Evolutionary conservation across 2,113 vertebrate genomes (phyloP), one percentile per base, ranked within the genome.

Genomic region (Rousettus leschenaultii): DNA sequence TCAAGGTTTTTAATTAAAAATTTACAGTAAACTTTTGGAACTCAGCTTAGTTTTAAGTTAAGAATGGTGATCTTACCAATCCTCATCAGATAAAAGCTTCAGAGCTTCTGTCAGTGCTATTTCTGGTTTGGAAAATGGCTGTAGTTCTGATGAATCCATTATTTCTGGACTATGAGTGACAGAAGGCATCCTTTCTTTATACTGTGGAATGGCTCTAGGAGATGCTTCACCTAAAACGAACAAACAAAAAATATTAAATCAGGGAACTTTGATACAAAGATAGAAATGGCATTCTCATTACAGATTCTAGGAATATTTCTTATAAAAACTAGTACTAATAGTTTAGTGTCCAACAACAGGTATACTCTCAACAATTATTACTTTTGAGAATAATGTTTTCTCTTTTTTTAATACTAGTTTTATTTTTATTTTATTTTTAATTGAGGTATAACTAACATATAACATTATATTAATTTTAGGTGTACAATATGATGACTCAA

Each of bases 101-200:
- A 99, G 98, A 19, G 99, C 99, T 96, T 99, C 99, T 1, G 97
- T 94, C 89, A 99, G 97, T 0, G 98, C 99, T 4, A 95, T 14
- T 15, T 99, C 99, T 0, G 99, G 99, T 86, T 99, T 99, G 26
- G 99, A 97, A 91, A 99, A 99, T 2, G 99, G 99, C 74, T 98
- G 98, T 80, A 99, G 97, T 38, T 99, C 99, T 0, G 97, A 95
- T 0, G 98, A 98, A 80, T 99, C 99, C n/a, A 98, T 97, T 28
- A 98, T 91, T 79, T 99, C 99, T 14, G 98, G 98, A 93, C 98
- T 98, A 3, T 95, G 97, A 22, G 95, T 93, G 45, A 98, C 94
- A 13, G 98, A 97, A 0, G 98, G 86, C 3, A 94, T 94, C 82
- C 86, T 97, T 66, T 98, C 98, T 97, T 97, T 99, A 94, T 97